Percentiles rank a stretch among this genome's conserved stretches.
Evolutionary conservation across 64 coral and sea anemone genomes (phyloP).

Genomic region (Cladopsammia gracilis): DNA sequence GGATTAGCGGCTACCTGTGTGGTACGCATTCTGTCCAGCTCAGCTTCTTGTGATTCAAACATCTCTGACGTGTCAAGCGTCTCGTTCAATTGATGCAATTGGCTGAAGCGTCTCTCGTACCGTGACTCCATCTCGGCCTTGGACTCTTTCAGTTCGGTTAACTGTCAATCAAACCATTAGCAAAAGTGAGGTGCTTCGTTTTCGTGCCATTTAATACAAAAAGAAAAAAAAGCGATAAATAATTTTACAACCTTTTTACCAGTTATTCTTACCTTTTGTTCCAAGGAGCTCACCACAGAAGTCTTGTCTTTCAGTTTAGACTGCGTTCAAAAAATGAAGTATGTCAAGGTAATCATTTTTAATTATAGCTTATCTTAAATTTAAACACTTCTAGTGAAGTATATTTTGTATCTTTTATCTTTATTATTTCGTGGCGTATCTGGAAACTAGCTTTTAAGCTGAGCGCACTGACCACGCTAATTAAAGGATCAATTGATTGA

Average conservation of each 20-base stretch:
- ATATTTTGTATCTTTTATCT: too few relatives aligned
- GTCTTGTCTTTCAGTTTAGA: constrained; percentile 38
- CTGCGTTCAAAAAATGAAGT: constrained; percentile 3
- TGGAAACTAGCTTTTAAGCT: too few relatives aligned
- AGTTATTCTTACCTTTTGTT: constrained; percentile 1
- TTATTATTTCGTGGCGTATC: too few relatives aligned
- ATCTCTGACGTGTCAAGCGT: constrained; percentile 51
- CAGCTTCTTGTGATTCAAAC: constrained; percentile 66
- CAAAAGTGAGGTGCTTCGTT: not conserved
- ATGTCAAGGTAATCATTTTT: not conserved
- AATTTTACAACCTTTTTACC: not conserved
- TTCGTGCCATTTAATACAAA: too few relatives aligned
- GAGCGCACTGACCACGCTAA: too few relatives aligned
- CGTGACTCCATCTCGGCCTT: constrained; percentile 42
- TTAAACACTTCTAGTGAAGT: too few relatives aligned
- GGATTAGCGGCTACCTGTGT: constrained; percentile 47
- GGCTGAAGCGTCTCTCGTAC: constrained; percentile 59
- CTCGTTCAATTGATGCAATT: constrained; percentile 69
- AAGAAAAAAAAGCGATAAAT: too few relatives aligned
- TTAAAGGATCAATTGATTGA: too few relatives aligned
- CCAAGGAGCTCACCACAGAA: not conserved
- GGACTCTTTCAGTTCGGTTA: not conserved
- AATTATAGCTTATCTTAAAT: too few relatives aligned
- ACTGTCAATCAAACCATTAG: not conserved
- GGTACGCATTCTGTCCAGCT: constrained; percentile 45